Evolutionary conservation across 1,140 invertebrate genomes (phyloP).

Genomic region (Anoplolepis gracilipes): DNA sequence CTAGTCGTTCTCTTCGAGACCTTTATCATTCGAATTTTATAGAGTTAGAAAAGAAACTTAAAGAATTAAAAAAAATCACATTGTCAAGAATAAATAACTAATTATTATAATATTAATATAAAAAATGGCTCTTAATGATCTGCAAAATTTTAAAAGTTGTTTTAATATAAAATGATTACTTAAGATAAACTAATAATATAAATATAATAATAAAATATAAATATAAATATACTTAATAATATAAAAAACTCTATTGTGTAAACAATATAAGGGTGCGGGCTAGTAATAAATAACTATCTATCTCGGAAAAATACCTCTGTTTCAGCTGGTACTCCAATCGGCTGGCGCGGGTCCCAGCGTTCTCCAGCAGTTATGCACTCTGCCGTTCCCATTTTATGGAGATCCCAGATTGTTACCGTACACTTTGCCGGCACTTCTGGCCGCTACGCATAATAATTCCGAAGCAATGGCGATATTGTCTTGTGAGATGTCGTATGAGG

Average conservation of each 20-base stretch:
- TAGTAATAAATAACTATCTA: background rate
- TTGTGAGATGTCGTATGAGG: slow-evolving; percentile 93
- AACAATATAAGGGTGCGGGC: too few species aligned
- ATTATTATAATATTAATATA: too few species aligned
- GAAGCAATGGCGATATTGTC: slow-evolving; percentile 90
- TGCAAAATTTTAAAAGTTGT: too few species aligned
- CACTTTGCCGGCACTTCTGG: slow-evolving; percentile 95
- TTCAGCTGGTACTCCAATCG: slow-evolving; percentile 91
- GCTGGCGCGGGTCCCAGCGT: slow-evolving; percentile 94
- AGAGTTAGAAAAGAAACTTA: background rate
- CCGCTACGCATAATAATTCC: slow-evolving; percentile 91
- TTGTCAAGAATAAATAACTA: slow-evolving; percentile 5
- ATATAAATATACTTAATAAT: too few species aligned
- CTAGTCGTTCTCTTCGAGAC: background rate
- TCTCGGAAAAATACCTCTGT: slow-evolving; percentile 63
- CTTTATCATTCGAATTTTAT: background rate
- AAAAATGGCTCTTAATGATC: too few species aligned
- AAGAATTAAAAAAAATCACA: background rate
- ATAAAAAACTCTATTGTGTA: too few species aligned
- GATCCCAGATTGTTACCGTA: slow-evolving; percentile 90
- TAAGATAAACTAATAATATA: too few species aligned
- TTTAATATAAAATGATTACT: too few species aligned
- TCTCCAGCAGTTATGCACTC: slow-evolving; percentile 94
- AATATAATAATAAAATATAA: too few species aligned
- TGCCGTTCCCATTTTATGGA: slow-evolving; percentile 96